These are phyloP conservation scores for Beris chalybata DNA, from an alignment of 2,888 invertebrate species.

Conservation along the genomic window DNA sequence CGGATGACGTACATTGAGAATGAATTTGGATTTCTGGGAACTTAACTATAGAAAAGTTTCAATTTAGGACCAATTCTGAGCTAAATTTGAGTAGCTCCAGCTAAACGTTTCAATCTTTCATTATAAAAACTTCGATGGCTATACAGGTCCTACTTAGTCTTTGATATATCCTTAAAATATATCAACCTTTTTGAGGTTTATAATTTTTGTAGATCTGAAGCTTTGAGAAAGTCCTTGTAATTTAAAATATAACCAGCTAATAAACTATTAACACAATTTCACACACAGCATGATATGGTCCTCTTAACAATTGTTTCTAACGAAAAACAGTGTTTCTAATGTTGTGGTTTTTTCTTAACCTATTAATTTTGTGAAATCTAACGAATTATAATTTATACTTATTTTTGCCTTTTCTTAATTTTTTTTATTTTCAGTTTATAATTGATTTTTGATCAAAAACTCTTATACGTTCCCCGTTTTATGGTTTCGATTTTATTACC, in stretches of 20 bases:
- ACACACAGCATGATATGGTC: slow-evolving; percentile 40
- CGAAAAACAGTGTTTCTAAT: background rate
- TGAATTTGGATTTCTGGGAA: no score
- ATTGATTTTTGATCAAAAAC: slow-evolving; percentile 6
- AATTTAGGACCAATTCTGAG: no score
- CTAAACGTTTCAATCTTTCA: no score
- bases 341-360: background rate
- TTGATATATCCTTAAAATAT: no score
- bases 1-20: no score
- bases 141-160: no score
- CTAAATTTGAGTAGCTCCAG: no score
- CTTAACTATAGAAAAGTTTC: no score
- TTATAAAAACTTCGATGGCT: no score
- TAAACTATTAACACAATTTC: slow-evolving; percentile 29
- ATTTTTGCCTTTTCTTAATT: slow-evolving; percentile 4
- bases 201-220: no score
- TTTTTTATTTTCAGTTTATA: slow-evolving; percentile 15
- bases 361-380: background rate
- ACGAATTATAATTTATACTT: slow-evolving; percentile 4
- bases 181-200: no score
- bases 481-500: slow-evolving; percentile 12
- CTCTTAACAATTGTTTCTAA: background rate
- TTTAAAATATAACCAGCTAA: background rate
- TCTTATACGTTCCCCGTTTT: slow-evolving; percentile 3
- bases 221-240: slow-evolving; percentile 24